These are phyloP conservation scores for Bhutanitis thaidina DNA, from an alignment of 2,888 invertebrate genomes.

Conservation along the genomic window DNA sequence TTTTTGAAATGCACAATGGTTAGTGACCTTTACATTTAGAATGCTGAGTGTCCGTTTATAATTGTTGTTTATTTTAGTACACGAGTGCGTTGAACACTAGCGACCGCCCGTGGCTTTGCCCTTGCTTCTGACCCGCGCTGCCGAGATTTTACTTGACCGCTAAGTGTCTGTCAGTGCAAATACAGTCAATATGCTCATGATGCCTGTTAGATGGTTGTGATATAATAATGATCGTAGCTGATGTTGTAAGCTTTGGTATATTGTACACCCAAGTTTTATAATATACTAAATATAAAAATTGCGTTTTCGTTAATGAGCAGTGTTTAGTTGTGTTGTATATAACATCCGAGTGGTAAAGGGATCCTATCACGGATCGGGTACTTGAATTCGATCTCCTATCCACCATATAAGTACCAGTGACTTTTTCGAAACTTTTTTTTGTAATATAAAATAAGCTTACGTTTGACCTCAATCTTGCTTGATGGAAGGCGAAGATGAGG, in stretches of 20 bases:
- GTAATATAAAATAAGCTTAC: too few species aligned
- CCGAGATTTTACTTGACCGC: conserved; percentile 24
- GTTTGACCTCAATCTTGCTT: too few species aligned
- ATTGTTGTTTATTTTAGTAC: conserved; percentile 55
- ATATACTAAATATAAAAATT: too few species aligned
- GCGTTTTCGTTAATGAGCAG: too few species aligned
- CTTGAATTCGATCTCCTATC: too few species aligned
- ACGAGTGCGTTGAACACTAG: conserved; percentile 20
- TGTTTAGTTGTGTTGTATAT: too few species aligned
- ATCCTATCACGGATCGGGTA: too few species aligned
- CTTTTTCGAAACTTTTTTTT: too few species aligned
- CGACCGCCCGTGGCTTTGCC: conserved; percentile 28
- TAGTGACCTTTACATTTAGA: conserved; percentile 52
- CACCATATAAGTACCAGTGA: too few species aligned
- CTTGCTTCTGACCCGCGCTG: conserved; percentile 26
- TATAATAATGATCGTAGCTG: conserved; percentile 14
- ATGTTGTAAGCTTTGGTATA: background rate
- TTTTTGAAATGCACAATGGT: conserved; percentile 50
- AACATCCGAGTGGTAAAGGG: too few species aligned
- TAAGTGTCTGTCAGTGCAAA: conserved; percentile 26
- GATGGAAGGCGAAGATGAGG: too few species aligned
- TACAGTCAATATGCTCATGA: conserved; percentile 7
- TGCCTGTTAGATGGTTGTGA: conserved; percentile 12
- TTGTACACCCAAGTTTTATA: background rate
- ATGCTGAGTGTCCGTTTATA: conserved; percentile 50